Evolutionary conservation across 2,888 invertebrate species (phyloP).

Genomic region (Eupsilia transversa): DNA sequence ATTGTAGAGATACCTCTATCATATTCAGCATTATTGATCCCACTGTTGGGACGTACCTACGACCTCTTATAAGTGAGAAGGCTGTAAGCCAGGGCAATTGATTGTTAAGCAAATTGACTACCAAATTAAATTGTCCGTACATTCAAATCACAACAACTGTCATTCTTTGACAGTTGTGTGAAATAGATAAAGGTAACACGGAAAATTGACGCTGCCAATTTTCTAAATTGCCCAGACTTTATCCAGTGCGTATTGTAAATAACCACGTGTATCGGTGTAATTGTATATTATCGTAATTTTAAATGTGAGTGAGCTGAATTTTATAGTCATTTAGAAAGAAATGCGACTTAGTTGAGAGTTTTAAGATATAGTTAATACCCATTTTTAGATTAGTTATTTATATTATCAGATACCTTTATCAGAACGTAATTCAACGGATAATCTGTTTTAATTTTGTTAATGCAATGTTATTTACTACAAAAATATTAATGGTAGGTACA

Average conservation of each 20-base stretch:
- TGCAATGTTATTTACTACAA: background rate
- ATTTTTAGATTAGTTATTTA: slow-evolving; percentile 21
- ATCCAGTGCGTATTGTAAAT: background rate
- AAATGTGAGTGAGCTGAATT: background rate
- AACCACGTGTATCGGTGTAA: background rate
- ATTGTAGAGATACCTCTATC: too few species aligned
- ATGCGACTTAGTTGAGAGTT: slow-evolving; percentile 1
- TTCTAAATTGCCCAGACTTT: background rate
- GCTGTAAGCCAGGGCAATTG: background rate
- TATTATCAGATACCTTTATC: slow-evolving; percentile 38
- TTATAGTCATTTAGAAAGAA: background rate
- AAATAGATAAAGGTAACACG: background rate
- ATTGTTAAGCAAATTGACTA: background rate
- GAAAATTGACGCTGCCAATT: background rate
- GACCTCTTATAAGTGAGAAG: background rate
- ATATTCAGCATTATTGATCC: background rate
- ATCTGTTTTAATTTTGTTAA: slow-evolving; percentile 23
- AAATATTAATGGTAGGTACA: background rate
- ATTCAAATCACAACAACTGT: background rate
- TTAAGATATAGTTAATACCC: slow-evolving; percentile 26
- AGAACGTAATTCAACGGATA: slow-evolving; percentile 15
- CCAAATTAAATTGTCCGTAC: background rate
- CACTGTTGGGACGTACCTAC: background rate
- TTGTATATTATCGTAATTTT: background rate
- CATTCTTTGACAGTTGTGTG: background rate